Base-by-base conservation (phyloP, 2,888 invertebrate species). In the Gasteruption jaculator region DNA sequence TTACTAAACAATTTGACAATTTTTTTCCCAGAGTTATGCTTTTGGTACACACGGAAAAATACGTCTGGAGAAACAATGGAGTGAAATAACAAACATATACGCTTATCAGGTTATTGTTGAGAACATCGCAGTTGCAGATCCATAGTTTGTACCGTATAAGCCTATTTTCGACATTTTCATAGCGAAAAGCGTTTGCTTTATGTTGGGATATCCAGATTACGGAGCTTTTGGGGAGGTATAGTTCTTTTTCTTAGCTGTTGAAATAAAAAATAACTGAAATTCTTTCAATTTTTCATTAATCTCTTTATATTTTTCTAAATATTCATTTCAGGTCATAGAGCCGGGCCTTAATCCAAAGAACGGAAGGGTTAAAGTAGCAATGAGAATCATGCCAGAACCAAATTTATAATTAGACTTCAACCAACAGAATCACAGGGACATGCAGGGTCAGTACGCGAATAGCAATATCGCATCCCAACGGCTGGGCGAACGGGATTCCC, bases 191-290 rank as follows among this genome's bases (percentile, higher is more conserved):
- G 59, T 62, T 2, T 85, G 90, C 53, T 93, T 92, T 66, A 80
- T 90, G 69, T 76, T 93, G 0, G 82, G 80, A 5, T 80, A 82
- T 50, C 86, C 85, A 5, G 83, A 87, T 69, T 92, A 91, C 64
- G 94, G 92, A 1, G 79, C 82, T 32, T 74, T 80, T 65, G 93
- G 87, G 33, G 80, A 81, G 59, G 91, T 91, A 67, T 54, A 61
- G 56, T 37, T 31, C 16, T 22, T 38, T 58, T 49, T n/a, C n/a
- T n/a, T n/a, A n/a, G n/a, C n/a, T n/a, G n/a, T n/a, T n/a, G n/a
- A n/a, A n/a, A n/a, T n/a, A n/a, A n/a, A n/a, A n/a, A n/a, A n/a
- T n/a, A n/a, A n/a, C n/a, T n/a, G n/a, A n/a, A 71, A 40, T 31
- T 30, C 5, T 4, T 14, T 19, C 11, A 12, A 21, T 38, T 37